A percentile compares a stretch with the other conserved stretches of the same genome.
These are phyloP conservation scores for Brachypodius melanocephalos DNA, from an alignment of 2,113 vertebrate genomes.

Conservation along the genomic window DNA sequence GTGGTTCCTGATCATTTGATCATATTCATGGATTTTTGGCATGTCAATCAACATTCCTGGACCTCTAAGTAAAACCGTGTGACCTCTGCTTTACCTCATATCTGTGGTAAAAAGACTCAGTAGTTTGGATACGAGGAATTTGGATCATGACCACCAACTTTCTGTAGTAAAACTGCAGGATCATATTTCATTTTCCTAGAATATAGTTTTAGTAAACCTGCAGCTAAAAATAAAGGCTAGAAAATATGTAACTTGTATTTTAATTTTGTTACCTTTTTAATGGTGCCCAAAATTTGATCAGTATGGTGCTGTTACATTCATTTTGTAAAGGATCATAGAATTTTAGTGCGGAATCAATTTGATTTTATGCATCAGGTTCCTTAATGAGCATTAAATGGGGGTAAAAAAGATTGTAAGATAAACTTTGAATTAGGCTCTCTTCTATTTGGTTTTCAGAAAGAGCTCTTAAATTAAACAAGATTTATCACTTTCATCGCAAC, in stretches of 20 bases:
- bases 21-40: neutral
- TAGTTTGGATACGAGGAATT: neutral
- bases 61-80: neutral
- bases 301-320: neutral
- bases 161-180: neutral
- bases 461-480: neutral
- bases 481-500: neutral
- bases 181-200: neutral
- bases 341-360: conserved; percentile 37
- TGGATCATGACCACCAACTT: neutral
- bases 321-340: conserved; percentile 40
- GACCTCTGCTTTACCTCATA: neutral
- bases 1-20: neutral
- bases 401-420: neutral
- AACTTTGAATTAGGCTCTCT: neutral
- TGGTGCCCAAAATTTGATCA: conserved; percentile 32
- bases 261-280: neutral
- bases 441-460: neutral
- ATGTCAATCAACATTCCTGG: neutral
- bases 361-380: conserved; percentile 28
- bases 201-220: neutral
- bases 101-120: neutral
- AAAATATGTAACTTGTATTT: neutral
- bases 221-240: neutral
- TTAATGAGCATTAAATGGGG: conserved; percentile 25